Evolutionary conservation across 2,888 invertebrate genomes (phyloP).

Genomic region (Eledona agricola): DNA sequence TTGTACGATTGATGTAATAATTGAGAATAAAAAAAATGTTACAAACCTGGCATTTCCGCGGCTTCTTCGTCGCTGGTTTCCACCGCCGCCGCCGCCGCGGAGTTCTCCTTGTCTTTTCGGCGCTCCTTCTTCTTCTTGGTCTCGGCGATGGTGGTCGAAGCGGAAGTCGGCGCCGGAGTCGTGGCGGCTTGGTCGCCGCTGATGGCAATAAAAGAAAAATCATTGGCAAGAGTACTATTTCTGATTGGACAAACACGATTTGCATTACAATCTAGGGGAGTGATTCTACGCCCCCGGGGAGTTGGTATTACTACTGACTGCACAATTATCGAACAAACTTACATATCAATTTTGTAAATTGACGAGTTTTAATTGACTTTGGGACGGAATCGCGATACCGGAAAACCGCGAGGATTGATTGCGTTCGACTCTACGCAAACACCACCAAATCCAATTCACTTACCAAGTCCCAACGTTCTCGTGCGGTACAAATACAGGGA

Average conservation of each 20-base stretch:
- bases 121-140: conserved; percentile 70
- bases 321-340: conserved; percentile 63
- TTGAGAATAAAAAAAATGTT: not conserved
- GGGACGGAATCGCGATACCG: conserved; percentile 14
- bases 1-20: not conserved
- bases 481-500: too few species aligned
- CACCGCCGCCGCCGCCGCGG: conserved; percentile 59
- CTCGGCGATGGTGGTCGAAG: conserved; percentile 59
- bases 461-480: too few species aligned
- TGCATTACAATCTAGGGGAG: conserved; percentile 59
- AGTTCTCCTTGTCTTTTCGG: conserved; percentile 66
- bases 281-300: conserved; percentile 45
- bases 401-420: conserved; percentile 12
- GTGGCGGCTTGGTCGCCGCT: conserved; percentile 59
- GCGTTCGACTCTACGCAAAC: conserved; percentile 1
- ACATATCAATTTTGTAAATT: conserved; percentile 61
- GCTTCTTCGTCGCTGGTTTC: conserved; percentile 69
- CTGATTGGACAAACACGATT: conserved; percentile 58
- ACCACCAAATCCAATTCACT: not conserved
- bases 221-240: conserved; percentile 27
- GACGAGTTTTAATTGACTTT: conserved; percentile 41
- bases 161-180: conserved; percentile 28
- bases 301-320: conserved; percentile 59
- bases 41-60: conserved; percentile 65
- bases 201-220: conserved; percentile 21